Base-by-base conservation (phyloP, 2,797 vertebrate genomes). In the Rhinoraja longicauda region DNA sequence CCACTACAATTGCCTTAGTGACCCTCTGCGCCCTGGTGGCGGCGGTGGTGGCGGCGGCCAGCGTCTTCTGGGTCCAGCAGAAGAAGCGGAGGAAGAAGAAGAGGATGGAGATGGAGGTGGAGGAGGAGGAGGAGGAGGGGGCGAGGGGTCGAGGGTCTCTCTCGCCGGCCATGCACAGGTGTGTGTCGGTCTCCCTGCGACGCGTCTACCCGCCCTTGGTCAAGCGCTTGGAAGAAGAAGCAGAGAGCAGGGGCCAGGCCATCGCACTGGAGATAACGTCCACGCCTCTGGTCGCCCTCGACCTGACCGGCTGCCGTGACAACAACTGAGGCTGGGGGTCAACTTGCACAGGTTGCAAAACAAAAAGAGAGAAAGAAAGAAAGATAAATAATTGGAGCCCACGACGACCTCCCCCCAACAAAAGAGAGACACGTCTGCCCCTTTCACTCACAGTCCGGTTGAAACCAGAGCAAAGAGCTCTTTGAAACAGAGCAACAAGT, bases 11-110 rank as follows among this genome's bases (percentile, higher is more conserved):
- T n/a, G 93, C 97, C 19, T 95, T 97, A 53, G 53, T 53, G 82
- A 95, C 96, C 70, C 93, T 95, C 62, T 97, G 93, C 90, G 39
- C 97, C 92, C 95, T 98, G 94, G 94, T 98, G 70, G 94, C 98
- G 76, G 96, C 95, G 0, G 95, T 98, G 94, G 94, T 98, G 70
- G 94, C 98, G 76, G 96, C 95, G 0, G 95, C 96, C 0, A 95
- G 94, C 77, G 93, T 96, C 0, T 84, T n/a, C n/a, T n/a, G n/a
- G n/a, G n/a, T n/a, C n/a, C n/a, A n/a, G n/a, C n/a, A n/a, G n/a
- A n/a, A n/a, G n/a, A n/a, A n/a, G n/a, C n/a, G n/a, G n/a, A n/a
- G n/a, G n/a, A n/a, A n/a, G n/a, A n/a, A n/a, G n/a, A n/a, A n/a
- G n/a, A n/a, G n/a, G n/a, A n/a, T n/a, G n/a, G n/a, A n/a, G n/a